Conservation (phyloP, 2,888 invertebrate genomes). For the Ernsta delagoae region DNA sequence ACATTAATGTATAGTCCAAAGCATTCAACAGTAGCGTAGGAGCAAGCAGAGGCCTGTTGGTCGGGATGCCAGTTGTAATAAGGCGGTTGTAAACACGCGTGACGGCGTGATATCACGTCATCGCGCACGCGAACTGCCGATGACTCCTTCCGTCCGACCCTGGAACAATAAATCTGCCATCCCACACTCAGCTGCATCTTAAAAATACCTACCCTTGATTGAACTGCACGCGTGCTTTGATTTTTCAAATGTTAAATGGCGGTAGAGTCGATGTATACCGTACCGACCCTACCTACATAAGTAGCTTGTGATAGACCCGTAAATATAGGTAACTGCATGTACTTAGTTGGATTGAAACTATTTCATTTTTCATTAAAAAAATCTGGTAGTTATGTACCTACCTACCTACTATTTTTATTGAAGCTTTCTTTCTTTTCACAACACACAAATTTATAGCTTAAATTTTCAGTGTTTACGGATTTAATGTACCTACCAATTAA, state of each 20-base stretch:
- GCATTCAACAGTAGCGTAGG: background rate
- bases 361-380: background rate
- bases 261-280: background rate
- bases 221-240: slow-evolving; percentile 42
- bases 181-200: slow-evolving; percentile 46
- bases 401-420: too few relatives aligned
- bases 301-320: too few relatives aligned
- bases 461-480: too few relatives aligned
- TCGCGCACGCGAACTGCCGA: slow-evolving; percentile 70
- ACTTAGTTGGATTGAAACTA: background rate
- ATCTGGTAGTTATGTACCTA: background rate
- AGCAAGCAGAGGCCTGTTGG: background rate
- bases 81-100: slow-evolving; percentile 56
- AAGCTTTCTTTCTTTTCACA: too few relatives aligned
- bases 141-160: slow-evolving; percentile 63
- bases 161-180: slow-evolving; percentile 52
- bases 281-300: too few relatives aligned
- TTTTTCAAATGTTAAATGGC: slow-evolving; percentile 25
- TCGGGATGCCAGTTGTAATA: slow-evolving; percentile 23
- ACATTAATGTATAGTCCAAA: too few relatives aligned
- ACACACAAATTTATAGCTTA: too few relatives aligned
- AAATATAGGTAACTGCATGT: background rate
- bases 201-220: slow-evolving; percentile 44
- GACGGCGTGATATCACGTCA: slow-evolving; percentile 75
- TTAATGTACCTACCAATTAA: too few relatives aligned